Evolutionary conservation across 2,888 invertebrate genomes (phyloP), one percentile per base, ranked within the genome.

Genomic region (Aproaerema taeniolella): DNA sequence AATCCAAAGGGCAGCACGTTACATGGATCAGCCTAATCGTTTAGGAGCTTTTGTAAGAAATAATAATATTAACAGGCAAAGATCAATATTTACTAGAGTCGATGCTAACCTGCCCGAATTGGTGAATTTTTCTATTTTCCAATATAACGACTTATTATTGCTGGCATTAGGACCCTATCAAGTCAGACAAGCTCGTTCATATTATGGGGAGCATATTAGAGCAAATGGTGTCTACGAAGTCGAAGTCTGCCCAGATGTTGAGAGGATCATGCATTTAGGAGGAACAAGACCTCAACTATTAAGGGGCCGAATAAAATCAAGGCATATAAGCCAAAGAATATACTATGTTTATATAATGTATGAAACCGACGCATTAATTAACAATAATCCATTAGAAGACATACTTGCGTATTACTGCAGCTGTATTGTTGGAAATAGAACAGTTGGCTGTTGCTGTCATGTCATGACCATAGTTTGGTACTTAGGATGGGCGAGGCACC

Each of bases 141-240:
- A n/a, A n/a, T n/a, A n/a, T n/a, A n/a, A n/a, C n/a, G n/a, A n/a
- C n/a, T n/a, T n/a, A n/a, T n/a, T n/a, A n/a, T n/a, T n/a, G n/a
- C n/a, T n/a, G n/a, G n/a, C n/a, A n/a, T n/a, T n/a, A n/a, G n/a
- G 9, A 16, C 31, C 31, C 1, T 31, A 31, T 11, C 31, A 31
- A 16, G 16, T 31, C n/a, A 31, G 15, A 11, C 31, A 31, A 31
- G 31, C 31, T 13, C 14, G 14, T 9, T 31, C 31, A 15, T 31
- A 31, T 10, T 31, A 31, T 31, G 31, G 16, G 8, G 31, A 31
- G 31, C 31, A 31, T 31, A 31, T 31, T 13, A 14, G 31, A 17
- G 39, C 32, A 14, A 33, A 42, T 11, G 38, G 42, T 13, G 14
- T 38, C 8, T 42, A 42, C 26, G 25, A 24, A 15, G 34, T 38